phyloP scores from a whole-genome alignment of 2,888 invertebrate species.

The Lasioglossum calceatum region DNA sequence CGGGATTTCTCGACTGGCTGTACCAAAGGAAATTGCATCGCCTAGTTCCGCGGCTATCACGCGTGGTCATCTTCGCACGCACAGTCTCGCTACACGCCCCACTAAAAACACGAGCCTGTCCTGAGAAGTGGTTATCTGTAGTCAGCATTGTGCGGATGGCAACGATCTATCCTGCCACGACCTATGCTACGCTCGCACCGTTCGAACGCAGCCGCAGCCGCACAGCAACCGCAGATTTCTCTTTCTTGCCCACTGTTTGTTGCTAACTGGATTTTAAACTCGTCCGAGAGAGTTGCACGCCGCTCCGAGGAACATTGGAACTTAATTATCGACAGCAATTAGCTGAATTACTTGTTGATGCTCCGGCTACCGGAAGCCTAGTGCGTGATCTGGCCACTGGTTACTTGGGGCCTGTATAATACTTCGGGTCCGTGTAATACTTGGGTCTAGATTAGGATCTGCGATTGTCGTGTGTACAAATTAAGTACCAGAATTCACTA shows the following conservation, averaged over 20 bases:
- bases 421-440: no score
- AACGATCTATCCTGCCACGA: slow-evolving; percentile 18
- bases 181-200: not conserved
- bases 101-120: slow-evolving; percentile 40
- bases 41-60: slow-evolving; percentile 62
- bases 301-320: not conserved
- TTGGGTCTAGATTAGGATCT: no score
- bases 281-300: not conserved
- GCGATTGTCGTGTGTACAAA: no score
- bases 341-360: not conserved
- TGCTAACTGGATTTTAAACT: not conserved
- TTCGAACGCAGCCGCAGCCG: slow-evolving; percentile 6
- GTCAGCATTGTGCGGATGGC: slow-evolving; percentile 47
- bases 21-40: slow-evolving; percentile 57
- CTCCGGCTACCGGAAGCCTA: not conserved
- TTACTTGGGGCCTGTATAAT: no score
- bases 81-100: slow-evolving; percentile 11
- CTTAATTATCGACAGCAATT: not conserved
- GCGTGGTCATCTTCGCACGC: slow-evolving; percentile 43
- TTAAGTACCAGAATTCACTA: no score
- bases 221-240: not conserved
- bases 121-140: slow-evolving; percentile 37
- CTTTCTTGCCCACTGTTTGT: not conserved
- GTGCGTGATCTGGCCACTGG: not conserved
- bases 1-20: slow-evolving; percentile 33